Evolutionary conservation across 2,888 invertebrate species (phyloP).

Genomic region (Theristus sp.): DNA sequence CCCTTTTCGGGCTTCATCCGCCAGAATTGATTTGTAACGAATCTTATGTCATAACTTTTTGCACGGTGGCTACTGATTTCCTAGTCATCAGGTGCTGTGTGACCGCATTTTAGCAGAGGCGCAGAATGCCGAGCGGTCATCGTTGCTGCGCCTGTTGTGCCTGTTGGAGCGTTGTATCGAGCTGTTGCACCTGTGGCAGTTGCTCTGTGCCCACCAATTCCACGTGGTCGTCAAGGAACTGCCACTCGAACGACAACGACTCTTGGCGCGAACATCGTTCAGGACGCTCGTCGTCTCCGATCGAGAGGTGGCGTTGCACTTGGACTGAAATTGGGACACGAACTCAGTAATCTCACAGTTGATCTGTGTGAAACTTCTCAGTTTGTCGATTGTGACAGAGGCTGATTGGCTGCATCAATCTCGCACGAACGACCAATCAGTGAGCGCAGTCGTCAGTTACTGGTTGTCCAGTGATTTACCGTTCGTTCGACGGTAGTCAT

Average conservation of each 20-base stretch:
- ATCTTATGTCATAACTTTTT: too few relatives aligned
- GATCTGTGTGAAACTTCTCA: too few relatives aligned
- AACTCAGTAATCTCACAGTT: too few relatives aligned
- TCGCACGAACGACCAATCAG: too few relatives aligned
- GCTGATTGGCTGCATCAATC: background rate
- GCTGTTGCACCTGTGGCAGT: conserved; percentile 75
- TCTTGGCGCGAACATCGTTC: background rate
- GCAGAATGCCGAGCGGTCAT: conserved; percentile 16
- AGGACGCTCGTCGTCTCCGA: background rate
- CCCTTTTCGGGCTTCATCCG: too few relatives aligned
- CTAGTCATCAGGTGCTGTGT: background rate
- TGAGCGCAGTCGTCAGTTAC: background rate
- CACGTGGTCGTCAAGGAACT: conserved; percentile 44
- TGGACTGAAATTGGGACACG: too few relatives aligned
- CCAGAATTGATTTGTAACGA: too few relatives aligned
- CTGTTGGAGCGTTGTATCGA: conserved; percentile 54
- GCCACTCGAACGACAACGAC: conserved; percentile 11
- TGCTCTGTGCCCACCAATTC: conserved; percentile 76
- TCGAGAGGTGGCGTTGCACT: conserved; percentile 2
- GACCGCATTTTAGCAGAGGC: conserved; percentile 19
- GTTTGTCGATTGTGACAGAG: background rate
- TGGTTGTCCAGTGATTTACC: background rate
- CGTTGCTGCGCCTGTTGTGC: conserved; percentile 30
- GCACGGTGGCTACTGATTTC: too few relatives aligned
- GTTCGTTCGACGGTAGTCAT: background rate